phyloP scores from a whole-genome alignment of 92 coral and sea anemone species.

The Muricea muricata region DNA sequence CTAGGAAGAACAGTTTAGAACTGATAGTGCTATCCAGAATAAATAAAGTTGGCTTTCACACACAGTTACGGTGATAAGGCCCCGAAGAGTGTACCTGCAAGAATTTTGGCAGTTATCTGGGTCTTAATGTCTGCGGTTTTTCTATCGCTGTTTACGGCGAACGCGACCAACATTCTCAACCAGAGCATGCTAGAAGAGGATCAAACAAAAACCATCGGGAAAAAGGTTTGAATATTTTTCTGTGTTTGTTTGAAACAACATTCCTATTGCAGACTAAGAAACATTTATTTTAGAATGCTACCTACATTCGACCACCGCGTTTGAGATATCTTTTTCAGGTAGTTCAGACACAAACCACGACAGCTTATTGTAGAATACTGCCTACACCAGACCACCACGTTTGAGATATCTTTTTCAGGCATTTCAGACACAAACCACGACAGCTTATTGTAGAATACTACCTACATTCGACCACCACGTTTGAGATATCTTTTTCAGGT shows the following conservation, averaged over 20 bases:
- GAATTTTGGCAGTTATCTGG: slow-evolving; percentile 6
- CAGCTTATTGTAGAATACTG: too few relatives aligned
- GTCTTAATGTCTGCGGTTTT: neutral
- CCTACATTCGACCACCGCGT: neutral
- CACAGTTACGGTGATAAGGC: slow-evolving; percentile 18
- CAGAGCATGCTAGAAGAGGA: neutral
- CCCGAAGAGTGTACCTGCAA: slow-evolving; percentile 5
- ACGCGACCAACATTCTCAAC: neutral
- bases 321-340: neutral
- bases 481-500: neutral
- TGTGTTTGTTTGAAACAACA: too few relatives aligned
- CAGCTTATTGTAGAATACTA: too few relatives aligned
- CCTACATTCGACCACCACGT: too few relatives aligned
- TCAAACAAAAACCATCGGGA: neutral
- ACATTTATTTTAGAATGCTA: neutral
- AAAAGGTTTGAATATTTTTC: neutral
- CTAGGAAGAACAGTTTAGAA: too few relatives aligned
- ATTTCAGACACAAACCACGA: too few relatives aligned
- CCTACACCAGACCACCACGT: too few relatives aligned
- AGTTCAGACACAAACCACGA: neutral
- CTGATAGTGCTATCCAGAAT: too few relatives aligned
- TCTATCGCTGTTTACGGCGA: slow-evolving; percentile 6
- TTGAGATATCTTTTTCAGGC: too few relatives aligned
- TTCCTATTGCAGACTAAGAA: too few relatives aligned
- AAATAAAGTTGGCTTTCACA: neutral